phyloP scores from a whole-genome alignment of 2,113 vertebrate species.

The Chionis minor region DNA sequence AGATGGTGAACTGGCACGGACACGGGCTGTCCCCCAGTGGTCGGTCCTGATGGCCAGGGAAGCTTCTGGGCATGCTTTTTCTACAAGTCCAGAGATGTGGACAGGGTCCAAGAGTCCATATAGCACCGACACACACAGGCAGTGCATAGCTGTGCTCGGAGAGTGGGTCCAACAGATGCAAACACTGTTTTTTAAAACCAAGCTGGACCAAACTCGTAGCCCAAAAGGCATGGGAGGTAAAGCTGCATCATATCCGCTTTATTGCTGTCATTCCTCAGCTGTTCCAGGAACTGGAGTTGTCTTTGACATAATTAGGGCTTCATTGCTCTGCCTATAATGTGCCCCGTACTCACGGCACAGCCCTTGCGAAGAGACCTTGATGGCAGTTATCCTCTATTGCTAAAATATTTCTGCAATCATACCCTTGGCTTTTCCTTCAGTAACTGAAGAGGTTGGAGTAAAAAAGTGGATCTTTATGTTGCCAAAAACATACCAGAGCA shows the following conservation, averaged over 20 bases:
- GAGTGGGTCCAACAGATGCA: background rate
- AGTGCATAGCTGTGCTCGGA: background rate
- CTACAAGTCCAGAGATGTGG: fast-evolving
- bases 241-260: background rate
- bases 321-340: background rate
- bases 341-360: background rate
- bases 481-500: background rate
- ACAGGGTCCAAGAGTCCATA: fast-evolving
- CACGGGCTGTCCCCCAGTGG: background rate
- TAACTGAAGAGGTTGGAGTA: background rate
- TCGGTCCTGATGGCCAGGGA: background rate
- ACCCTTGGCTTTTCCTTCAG: background rate
- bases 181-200: background rate
- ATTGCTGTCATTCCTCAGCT: background rate
- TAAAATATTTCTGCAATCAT: background rate
- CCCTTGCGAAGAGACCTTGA: background rate
- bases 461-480: background rate
- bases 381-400: background rate
- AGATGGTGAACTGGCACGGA: background rate
- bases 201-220: background rate
- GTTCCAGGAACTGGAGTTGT: background rate
- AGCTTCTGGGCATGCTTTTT: background rate
- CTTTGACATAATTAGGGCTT: background rate
- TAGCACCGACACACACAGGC: fast-evolving
- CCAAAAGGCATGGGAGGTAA: background rate